A percentile compares a stretch with the other conserved stretches of the same genome.
Conservation (phyloP, 2,888 invertebrate genomes). For the Epinotia bilunana region DNA sequence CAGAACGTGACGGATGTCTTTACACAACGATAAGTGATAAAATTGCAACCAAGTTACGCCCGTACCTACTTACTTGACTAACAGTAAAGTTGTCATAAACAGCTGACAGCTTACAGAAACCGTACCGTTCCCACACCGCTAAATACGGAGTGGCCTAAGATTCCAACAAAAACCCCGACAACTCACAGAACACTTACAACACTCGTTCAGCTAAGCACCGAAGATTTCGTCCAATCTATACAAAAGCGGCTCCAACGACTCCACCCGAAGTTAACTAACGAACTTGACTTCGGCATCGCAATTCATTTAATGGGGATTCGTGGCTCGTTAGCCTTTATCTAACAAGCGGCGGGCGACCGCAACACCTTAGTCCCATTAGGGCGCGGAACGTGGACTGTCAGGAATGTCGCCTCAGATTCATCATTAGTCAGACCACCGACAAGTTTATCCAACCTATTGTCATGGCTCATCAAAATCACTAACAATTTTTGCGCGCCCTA, state of each 20-base stretch:
- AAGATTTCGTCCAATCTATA: conserved; percentile 15
- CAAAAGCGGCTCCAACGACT: conserved; percentile 31
- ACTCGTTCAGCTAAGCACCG: conserved; percentile 22
- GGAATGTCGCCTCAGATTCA: conserved; percentile 24
- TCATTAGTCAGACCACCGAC: conserved; percentile 6
- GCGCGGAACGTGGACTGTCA: conserved; percentile 11
- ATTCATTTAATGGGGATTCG: conserved; percentile 42
- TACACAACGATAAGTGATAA: too few species aligned
- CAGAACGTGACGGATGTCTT: too few species aligned
- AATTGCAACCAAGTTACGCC: too few species aligned
- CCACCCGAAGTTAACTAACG: conserved; percentile 31
- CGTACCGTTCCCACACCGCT: too few species aligned
- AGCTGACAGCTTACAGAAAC: too few species aligned
- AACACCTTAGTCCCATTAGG: conserved; percentile 35
- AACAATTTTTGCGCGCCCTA: too few species aligned
- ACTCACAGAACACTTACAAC: conserved; percentile 12
- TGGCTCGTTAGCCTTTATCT: conserved; percentile 39
- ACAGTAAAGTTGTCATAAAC: too few species aligned
- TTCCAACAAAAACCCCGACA: not conserved
- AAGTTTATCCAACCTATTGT: not conserved
- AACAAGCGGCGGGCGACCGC: conserved; percentile 32
- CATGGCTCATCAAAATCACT: too few species aligned
- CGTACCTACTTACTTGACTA: too few species aligned
- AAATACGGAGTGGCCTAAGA: not conserved
- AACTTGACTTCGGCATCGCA: conserved; percentile 40